Evolutionary conservation across 2,113 vertebrate species (phyloP).

Genomic region (Herpailurus yagouaroundi): DNA sequence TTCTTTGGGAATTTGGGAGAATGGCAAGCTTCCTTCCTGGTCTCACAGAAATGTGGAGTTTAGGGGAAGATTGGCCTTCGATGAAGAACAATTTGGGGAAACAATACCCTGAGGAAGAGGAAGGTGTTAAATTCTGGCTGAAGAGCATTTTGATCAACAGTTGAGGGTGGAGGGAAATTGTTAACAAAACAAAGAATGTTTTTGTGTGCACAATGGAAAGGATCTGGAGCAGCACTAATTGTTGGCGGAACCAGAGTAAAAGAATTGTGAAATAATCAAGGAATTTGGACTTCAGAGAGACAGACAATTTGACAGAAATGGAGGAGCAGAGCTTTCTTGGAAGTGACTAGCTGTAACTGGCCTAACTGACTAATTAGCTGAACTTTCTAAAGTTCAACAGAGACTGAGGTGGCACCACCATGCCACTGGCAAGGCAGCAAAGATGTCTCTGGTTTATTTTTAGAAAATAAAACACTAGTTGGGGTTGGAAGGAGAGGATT

Average conservation of each 20-base stretch:
- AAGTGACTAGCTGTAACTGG: not conserved
- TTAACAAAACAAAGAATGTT: not conserved
- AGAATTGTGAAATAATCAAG: not conserved
- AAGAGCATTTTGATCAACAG: not conserved
- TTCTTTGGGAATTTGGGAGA: not conserved
- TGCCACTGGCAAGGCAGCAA: not conserved
- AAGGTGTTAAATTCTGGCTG: not conserved
- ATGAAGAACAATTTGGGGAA: not conserved
- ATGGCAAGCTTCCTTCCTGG: not conserved
- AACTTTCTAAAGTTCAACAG: not conserved
- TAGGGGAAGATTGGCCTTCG: not conserved
- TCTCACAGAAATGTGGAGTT: not conserved
- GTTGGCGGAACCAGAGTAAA: not conserved
- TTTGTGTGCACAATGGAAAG: not conserved
- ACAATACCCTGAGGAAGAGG: not conserved
- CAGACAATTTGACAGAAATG: not conserved
- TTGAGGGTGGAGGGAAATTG: not conserved
- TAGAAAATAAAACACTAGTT: not conserved
- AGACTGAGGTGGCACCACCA: not conserved
- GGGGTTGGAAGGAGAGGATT: not conserved
- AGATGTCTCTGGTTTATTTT: not conserved
- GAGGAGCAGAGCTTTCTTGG: not conserved
- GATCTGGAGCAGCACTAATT: not conserved
- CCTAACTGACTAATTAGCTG: not conserved
- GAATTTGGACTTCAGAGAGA: not conserved